Conservation (phyloP, 2,888 invertebrate genomes). For the Drosophila peninsularis region DNA sequence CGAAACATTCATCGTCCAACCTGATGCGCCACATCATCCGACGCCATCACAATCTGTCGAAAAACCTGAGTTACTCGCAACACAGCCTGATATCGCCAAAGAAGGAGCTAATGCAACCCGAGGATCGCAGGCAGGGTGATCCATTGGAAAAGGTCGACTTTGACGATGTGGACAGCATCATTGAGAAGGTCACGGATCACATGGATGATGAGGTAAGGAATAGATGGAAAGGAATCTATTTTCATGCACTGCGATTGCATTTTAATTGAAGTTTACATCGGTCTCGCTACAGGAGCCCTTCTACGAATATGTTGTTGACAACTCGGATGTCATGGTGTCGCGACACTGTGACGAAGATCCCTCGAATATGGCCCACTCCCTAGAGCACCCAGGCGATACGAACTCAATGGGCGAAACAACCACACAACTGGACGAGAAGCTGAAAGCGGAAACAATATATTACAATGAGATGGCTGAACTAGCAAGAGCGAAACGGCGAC, state of each 20-base stretch:
- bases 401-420: conserved; percentile 56
- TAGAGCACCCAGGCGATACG: conserved; percentile 46
- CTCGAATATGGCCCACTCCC: conserved; percentile 31
- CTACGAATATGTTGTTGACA: conserved; percentile 69
- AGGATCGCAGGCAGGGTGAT: conserved; percentile 54
- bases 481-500: conserved; percentile 69
- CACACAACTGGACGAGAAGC: conserved; percentile 71
- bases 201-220: conserved; percentile 63
- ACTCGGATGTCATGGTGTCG: conserved; percentile 54
- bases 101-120: conserved; percentile 37
- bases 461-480: conserved; percentile 78
- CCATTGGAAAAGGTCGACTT: conserved; percentile 71
- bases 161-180: conserved; percentile 72
- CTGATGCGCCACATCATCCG: conserved; percentile 70
- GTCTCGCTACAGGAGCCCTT: conserved; percentile 63
- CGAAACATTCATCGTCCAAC: conserved; percentile 72
- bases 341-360: conserved; percentile 55
- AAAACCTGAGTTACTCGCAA: conserved; percentile 64
- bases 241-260: background rate
- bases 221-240: background rate
- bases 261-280: conserved; percentile 42
- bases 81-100: conserved; percentile 66
- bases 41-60: conserved; percentile 69
- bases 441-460: conserved; percentile 77
- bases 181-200: conserved; percentile 68